A percentile compares a stretch with the other conserved stretches of the same genome.
Evolutionary conservation across 2,113 vertebrate genomes (phyloP).

Genomic region (Protomyctophum bolini): DNA sequence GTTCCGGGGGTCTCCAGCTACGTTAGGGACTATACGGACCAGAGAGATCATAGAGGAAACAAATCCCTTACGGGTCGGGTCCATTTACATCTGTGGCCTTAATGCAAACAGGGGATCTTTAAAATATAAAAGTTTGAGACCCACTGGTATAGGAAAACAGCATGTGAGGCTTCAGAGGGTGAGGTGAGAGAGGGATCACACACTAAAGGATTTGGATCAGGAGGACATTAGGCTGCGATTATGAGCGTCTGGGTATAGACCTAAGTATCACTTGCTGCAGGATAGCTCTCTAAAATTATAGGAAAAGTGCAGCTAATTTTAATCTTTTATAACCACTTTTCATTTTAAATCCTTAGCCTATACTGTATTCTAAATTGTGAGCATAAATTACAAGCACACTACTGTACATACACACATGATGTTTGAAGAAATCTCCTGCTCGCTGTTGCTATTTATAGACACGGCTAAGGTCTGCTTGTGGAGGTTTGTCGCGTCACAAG

Average conservation of each 20-base stretch:
- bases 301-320: constrained; percentile 10
- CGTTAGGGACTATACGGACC: too few relatives aligned
- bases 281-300: constrained; percentile 12
- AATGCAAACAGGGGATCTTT: too few relatives aligned
- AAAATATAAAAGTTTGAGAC: too few relatives aligned
- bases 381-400: too few relatives aligned
- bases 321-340: not conserved
- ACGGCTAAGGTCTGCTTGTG: too few relatives aligned
- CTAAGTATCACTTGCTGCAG: constrained; percentile 30
- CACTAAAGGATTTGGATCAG: constrained; percentile 61
- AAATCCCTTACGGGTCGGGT: too few relatives aligned
- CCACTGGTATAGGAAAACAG: too few relatives aligned
- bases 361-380: not conserved
- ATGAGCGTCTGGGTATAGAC: constrained; percentile 43
- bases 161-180: constrained; percentile 8
- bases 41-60: too few relatives aligned
- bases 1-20: too few relatives aligned
- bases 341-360: not conserved
- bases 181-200: constrained; percentile 35
- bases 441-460: not conserved
- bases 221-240: constrained; percentile 46
- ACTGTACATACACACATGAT: not conserved
- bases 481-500: too few relatives aligned
- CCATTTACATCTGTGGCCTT: too few relatives aligned
- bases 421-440: not conserved